phyloP scores from a whole-genome alignment of 2,797 vertebrate species.

The Gadopsis bispinosus region DNA sequence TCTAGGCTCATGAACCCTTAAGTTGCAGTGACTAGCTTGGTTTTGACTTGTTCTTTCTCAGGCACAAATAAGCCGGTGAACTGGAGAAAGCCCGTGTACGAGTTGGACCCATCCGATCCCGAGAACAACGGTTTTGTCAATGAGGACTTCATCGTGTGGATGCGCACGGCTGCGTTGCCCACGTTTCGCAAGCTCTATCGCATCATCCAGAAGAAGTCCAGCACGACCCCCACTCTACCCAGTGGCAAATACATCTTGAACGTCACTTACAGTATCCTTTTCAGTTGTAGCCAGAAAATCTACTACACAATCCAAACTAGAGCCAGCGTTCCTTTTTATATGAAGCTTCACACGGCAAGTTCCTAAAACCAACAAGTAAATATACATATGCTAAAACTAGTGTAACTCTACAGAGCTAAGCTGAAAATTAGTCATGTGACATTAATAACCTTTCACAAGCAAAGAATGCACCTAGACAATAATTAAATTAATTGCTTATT shows the following conservation, averaged over 20 bases:
- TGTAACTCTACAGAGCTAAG: not conserved
- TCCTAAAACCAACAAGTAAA: not conserved
- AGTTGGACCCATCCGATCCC: constrained; percentile 84
- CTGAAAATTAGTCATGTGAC: not conserved
- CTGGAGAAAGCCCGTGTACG: constrained; percentile 91
- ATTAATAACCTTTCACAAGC: not conserved
- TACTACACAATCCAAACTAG: not conserved
- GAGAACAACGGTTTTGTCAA: constrained; percentile 98
- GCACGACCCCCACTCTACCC: constrained; percentile 88
- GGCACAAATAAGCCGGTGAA: constrained; percentile 92
- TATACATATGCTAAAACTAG: not conserved
- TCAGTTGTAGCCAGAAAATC: not conserved
- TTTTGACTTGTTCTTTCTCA: constrained; percentile 64
- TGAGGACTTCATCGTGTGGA: constrained; percentile 99
- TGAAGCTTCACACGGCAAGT: not conserved
- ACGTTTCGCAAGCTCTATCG: constrained; percentile 98
- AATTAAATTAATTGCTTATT: not conserved
- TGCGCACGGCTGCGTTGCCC: constrained; percentile 96
- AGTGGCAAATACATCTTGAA: constrained; percentile 90
- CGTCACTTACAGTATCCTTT: constrained; percentile 98
- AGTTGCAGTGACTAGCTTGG: not conserved
- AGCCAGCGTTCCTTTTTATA: not conserved
- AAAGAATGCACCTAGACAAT: not conserved
- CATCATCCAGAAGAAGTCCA: constrained; percentile 90
- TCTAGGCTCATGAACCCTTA: not conserved